Evolutionary conservation across 2,888 invertebrate species (phyloP), one percentile per base, ranked within the genome.

Genomic region (Dione juno): DNA sequence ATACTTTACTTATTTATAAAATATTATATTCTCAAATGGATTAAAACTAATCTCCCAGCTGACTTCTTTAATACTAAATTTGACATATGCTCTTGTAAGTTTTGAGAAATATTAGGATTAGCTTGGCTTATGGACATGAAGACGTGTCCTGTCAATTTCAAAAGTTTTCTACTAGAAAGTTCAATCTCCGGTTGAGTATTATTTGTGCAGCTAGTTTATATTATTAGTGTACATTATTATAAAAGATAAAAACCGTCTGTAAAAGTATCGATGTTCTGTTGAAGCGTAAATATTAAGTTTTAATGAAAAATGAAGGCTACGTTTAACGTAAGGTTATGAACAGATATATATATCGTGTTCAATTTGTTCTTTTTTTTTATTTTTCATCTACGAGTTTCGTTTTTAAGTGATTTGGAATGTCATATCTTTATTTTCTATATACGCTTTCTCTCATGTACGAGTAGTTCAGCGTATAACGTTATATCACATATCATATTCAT

Each of bases 91-190:
- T 75, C 73, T 81, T 77, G 79, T 79, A 80, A 81, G 76, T 88
- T 87, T 73, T 66, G 70, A 74, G 76, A 78, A 73, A 75, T 76
- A 77, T 71, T 69, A 69, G 69, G 65, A 69, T 71, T 75, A 79
- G 79, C 76, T 74, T 78, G 77, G 74, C 77, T 80, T 80, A 82
- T 78, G 58, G 65, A 71, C 79, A 78, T 76, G 78, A 80, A 80
- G 77, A 83, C 78, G 82, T 72, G 75, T 77, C 79, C 73, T 74
- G 77, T 76, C 77, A 82, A 81, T 83, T 88, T 86, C 84, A 83
- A 84, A 88, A 88, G 84, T 86, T 89, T 83, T 43, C 66, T 19
- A 35, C 54, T 45, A n/a, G 37, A 54, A 63, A 41, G 68, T 69
- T 69, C 68, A 69, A 69, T 64, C 68, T 68, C 68, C 63, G 63